A percentile compares a stretch with the other conserved stretches of the same genome.
Conservation (phyloP, 2,797 vertebrate species). For the Enteromius fasciolatus region DNA sequence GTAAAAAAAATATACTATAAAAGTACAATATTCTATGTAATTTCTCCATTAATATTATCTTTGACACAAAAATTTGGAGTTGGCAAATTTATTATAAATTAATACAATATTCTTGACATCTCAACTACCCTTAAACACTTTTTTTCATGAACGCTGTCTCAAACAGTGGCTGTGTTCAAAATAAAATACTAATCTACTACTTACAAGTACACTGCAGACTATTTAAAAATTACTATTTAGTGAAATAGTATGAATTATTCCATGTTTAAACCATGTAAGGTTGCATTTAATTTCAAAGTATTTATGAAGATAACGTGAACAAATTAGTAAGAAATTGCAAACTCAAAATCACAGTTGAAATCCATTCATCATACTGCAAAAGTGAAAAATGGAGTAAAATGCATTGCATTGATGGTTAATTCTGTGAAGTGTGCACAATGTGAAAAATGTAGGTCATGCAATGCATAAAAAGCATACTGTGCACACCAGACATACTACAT, state of each 20-base stretch:
- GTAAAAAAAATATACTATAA: background rate
- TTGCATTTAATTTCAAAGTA: background rate
- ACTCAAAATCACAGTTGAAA: background rate
- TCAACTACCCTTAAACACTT: conserved; percentile 3
- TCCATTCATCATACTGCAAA: background rate
- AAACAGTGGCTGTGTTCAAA: conserved; percentile 2
- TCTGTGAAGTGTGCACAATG: background rate
- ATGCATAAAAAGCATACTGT: background rate
- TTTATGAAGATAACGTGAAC: background rate
- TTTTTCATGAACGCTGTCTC: background rate
- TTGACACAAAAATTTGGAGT: background rate
- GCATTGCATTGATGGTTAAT: background rate
- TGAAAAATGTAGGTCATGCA: background rate
- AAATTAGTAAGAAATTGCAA: background rate
- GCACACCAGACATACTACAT: background rate
- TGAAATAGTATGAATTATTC: background rate
- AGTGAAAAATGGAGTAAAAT: background rate
- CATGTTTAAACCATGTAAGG: background rate
- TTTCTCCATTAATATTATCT: background rate
- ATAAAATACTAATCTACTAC: background rate
- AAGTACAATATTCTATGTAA: background rate
- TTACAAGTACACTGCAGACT: background rate
- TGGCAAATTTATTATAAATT: too few species aligned
- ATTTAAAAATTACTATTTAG: background rate
- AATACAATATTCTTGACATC: background rate